These are phyloP conservation scores for Orycteropus afer DNA, from an alignment of 2,113 vertebrate genomes.

Conservation along the genomic window DNA sequence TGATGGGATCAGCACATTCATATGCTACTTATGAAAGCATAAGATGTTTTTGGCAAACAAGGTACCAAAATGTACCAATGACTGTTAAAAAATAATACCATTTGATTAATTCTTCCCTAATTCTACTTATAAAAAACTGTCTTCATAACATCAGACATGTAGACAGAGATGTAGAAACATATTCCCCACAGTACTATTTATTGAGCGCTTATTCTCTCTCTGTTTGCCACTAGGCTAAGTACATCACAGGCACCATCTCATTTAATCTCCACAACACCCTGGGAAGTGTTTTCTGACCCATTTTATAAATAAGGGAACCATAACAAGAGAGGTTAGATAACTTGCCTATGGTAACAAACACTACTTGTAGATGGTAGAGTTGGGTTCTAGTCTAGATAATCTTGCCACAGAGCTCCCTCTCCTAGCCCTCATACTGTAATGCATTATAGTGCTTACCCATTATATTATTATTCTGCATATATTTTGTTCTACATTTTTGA, in stretches of 20 bases:
- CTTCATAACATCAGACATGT: neutral
- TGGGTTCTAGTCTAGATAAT: neutral
- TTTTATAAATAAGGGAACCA: neutral
- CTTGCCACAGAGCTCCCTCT: neutral
- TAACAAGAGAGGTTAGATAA: neutral
- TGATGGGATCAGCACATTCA: constrained; percentile 7
- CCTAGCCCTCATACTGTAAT: neutral
- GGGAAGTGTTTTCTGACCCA: neutral
- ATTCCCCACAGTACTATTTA: neutral
- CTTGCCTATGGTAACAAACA: neutral
- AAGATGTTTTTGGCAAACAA: constrained; percentile 35
- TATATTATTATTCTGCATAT: neutral
- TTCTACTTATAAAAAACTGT: neutral
- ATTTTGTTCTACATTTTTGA: too few species aligned
- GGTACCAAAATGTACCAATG: constrained; percentile 14
- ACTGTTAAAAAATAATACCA: neutral
- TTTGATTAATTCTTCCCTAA: neutral
- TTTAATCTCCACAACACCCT: neutral
- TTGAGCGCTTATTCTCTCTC: neutral
- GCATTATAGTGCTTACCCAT: neutral
- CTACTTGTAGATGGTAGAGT: neutral
- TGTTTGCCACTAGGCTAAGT: neutral
- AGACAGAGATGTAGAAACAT: neutral
- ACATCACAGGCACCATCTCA: neutral
- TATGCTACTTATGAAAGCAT: neutral